phyloP scores from a whole-genome alignment of 2,888 invertebrate genomes.

The Masnerella sp. region DNA sequence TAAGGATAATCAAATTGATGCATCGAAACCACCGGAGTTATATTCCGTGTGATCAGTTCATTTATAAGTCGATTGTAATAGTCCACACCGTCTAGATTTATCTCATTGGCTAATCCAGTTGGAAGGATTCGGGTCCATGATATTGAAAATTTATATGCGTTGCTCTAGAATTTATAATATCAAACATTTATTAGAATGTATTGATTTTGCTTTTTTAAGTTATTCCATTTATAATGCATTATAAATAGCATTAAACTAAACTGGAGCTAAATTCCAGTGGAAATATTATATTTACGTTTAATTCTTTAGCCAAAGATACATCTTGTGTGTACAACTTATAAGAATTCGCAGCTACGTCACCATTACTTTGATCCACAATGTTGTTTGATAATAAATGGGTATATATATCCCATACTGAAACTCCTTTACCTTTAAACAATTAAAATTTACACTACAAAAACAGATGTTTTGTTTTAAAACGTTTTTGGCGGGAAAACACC shows the following conservation, averaged over 20 bases:
- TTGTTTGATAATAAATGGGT: slow-evolving; percentile 9
- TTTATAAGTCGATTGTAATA: slow-evolving; percentile 89
- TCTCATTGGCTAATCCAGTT: slow-evolving; percentile 76
- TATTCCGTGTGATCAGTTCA: slow-evolving; percentile 81
- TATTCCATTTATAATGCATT: background rate
- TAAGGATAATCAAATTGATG: slow-evolving; percentile 80
- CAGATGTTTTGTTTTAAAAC: too few species aligned
- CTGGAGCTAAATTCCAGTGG: too few species aligned
- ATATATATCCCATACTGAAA: slow-evolving; percentile 41
- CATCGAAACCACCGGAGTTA: slow-evolving; percentile 81
- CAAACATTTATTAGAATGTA: background rate
- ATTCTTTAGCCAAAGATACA: slow-evolving; percentile 22
- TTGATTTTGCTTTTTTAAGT: background rate
- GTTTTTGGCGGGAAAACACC: too few species aligned
- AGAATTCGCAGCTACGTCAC: slow-evolving; percentile 83
- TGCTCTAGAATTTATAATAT: slow-evolving; percentile 71
- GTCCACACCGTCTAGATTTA: slow-evolving; percentile 85
- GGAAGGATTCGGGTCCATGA: slow-evolving; percentile 67
- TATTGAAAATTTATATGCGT: slow-evolving; percentile 62
- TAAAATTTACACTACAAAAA: too few species aligned
- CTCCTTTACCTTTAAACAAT: slow-evolving; percentile 18
- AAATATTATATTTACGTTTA: slow-evolving; percentile 17
- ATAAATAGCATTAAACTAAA: background rate
- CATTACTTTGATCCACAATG: slow-evolving; percentile 76
- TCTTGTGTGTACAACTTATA: slow-evolving; percentile 83